Evolutionary conservation across 1,140 invertebrate species (phyloP).

Genomic region (Drosophila mauritiana): DNA sequence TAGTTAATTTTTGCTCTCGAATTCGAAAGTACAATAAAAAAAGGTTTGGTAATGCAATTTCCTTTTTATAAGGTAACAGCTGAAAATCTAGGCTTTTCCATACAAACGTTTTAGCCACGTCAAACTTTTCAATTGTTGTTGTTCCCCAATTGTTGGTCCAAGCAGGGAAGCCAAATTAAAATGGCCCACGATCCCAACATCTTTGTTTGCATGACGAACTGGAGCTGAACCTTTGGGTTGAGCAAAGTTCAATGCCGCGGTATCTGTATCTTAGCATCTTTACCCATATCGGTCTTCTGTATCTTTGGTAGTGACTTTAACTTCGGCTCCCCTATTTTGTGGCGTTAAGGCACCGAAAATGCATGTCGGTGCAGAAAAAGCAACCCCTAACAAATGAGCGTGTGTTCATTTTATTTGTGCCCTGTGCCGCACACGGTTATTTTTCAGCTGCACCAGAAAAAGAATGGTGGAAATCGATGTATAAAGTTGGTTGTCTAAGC

Average conservation of each 20-base stretch:
- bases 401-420: conserved; percentile 40
- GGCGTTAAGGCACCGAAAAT: conserved; percentile 23
- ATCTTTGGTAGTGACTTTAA: conserved; percentile 16
- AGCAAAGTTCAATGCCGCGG: conserved; percentile 68
- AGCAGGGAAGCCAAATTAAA: conserved; percentile 28
- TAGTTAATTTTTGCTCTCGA: too few relatives aligned
- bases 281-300: conserved; percentile 4
- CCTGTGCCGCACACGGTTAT: conserved; percentile 42
- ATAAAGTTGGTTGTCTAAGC: conserved; percentile 60
- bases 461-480: conserved; percentile 13
- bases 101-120: not conserved
- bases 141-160: not conserved
- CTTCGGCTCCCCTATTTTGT: conserved; percentile 52
- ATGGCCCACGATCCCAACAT: conserved; percentile 26
- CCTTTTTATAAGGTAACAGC: not conserved
- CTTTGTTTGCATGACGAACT: conserved; percentile 54
- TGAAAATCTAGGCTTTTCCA: too few relatives aligned
- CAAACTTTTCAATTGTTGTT: not conserved
- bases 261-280: conserved; percentile 19
- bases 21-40: too few relatives aligned
- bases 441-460: conserved; percentile 67
- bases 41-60: too few relatives aligned
- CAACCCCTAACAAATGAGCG: conserved; percentile 69
- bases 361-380: conserved; percentile 15
- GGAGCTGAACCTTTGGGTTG: conserved; percentile 69